Evolutionary conservation across 2,113 vertebrate genomes (phyloP).

Genomic region (Cephalopholis sonnerati): DNA sequence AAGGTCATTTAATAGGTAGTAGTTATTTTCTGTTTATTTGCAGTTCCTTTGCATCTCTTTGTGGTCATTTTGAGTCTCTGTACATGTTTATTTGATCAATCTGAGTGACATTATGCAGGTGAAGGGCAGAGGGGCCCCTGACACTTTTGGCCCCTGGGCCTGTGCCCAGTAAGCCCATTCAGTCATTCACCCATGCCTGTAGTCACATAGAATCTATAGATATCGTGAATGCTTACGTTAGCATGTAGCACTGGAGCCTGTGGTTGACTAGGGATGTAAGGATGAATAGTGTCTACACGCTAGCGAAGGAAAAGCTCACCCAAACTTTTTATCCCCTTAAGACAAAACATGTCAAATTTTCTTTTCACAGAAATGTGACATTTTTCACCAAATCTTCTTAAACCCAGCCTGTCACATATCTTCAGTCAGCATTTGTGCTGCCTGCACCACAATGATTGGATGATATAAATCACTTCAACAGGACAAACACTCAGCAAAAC

Average conservation of each 20-base stretch:
- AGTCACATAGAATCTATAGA: too few relatives aligned
- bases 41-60: too few relatives aligned
- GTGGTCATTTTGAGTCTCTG: too few relatives aligned
- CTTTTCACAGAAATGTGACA: constrained; percentile 26
- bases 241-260: not conserved
- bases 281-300: not conserved
- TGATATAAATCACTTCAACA: constrained; percentile 65
- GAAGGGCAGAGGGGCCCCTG: too few relatives aligned
- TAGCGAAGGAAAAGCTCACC: not conserved
- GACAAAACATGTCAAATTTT: constrained; percentile 18
- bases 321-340: constrained; percentile 30
- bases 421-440: constrained; percentile 37
- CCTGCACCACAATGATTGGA: constrained; percentile 50
- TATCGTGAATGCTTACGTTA: not conserved
- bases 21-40: too few relatives aligned
- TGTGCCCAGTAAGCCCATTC: too few relatives aligned
- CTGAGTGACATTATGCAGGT: too few relatives aligned
- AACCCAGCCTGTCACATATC: constrained; percentile 50
- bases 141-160: too few relatives aligned
- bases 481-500: constrained; percentile 66
- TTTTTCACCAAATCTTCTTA: constrained; percentile 37
- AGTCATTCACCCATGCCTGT: too few relatives aligned
- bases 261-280: not conserved
- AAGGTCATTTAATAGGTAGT: too few relatives aligned
- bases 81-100: too few relatives aligned